Evolutionary conservation across 2,797 vertebrate genomes (phyloP), one percentile per base, ranked within the genome.

Genomic region (Falco rusticolus): DNA sequence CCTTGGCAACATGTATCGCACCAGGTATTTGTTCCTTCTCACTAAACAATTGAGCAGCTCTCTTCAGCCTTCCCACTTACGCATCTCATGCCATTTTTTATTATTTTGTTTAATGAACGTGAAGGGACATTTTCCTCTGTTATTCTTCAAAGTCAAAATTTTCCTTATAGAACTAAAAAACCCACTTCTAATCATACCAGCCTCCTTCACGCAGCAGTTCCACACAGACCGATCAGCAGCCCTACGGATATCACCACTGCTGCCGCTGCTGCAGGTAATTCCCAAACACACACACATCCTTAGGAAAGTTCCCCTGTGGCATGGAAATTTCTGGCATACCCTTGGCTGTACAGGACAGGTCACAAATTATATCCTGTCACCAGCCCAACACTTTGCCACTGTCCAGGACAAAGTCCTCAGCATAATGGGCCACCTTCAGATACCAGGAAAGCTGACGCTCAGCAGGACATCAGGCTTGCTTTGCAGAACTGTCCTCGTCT

Each of bases 1-100:
- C 26, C 37, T 29, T 47, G 57, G 66, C 65, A 39, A 28, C 3
- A 1, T 0, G 0, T 29, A 61, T 14, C 5, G 1, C 50, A 56
- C 33, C 41, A 51, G 13, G 8, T 25, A 50, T 12, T 56, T 84
- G 39, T 43, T 66, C 50, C 39, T 59, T 33, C 84, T 78, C 64
- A 41, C 45, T 64, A 12, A 64, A 39, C 51, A 74, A 68, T 6
- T 8, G 31, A 64, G 34, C 34, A 74, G 56, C 33, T 66, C 65
- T 54, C 70, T 39, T 69, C 56, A 56, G 54, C 45, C 74, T 76
- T 72, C 54, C 41, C 43, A 11, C 26, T 65, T 51, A 48, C 26
- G 19, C 12, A 33, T 22, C 34, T 72, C 28, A 16, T 10, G 21
- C 45, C 33, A 45, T 26, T 69, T 65, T 65, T 71, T 39, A 47